A percentile compares a stretch with the other conserved stretches of the same genome.
These are phyloP conservation scores for Chrysopa pallens DNA, from an alignment of 1,140 invertebrate species.

Conservation along the genomic window DNA sequence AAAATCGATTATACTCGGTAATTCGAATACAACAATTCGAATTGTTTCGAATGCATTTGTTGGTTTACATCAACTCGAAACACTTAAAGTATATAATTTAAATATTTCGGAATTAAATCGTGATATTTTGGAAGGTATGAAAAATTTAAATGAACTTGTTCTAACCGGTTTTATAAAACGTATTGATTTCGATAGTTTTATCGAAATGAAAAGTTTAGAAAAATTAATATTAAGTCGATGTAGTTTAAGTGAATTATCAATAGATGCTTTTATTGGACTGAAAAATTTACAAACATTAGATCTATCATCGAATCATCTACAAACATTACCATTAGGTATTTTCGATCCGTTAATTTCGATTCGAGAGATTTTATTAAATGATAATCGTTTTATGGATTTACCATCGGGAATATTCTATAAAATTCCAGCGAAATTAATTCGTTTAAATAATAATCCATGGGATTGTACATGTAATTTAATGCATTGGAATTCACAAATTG, in stretches of 20 bases:
- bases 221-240: conserved; percentile 40
- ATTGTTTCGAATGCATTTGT: conserved; percentile 40
- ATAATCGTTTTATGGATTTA: conserved; percentile 36
- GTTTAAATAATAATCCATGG: conserved; percentile 48
- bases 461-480: conserved; percentile 45
- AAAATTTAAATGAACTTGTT: conserved; percentile 27
- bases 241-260: conserved; percentile 38
- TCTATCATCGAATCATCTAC: conserved; percentile 39
- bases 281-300: conserved; percentile 36
- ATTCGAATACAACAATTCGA: conserved; percentile 26
- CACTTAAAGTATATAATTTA: conserved; percentile 34
- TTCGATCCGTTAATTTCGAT: conserved; percentile 40
- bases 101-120: conserved; percentile 33
- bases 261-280: conserved; percentile 47
- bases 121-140: conserved; percentile 38
- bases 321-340: conserved; percentile 34
- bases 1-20: conserved; percentile 36
- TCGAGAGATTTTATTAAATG: conserved; percentile 37
- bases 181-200: conserved; percentile 49
- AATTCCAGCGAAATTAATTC: conserved; percentile 30
- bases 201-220: conserved; percentile 34
- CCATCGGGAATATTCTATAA: conserved; percentile 34
- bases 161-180: conserved; percentile 33
- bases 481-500: conserved; percentile 35
- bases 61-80: conserved; percentile 32